Conservation (phyloP, 2,888 invertebrate species). For the Leucoma salicis region DNA sequence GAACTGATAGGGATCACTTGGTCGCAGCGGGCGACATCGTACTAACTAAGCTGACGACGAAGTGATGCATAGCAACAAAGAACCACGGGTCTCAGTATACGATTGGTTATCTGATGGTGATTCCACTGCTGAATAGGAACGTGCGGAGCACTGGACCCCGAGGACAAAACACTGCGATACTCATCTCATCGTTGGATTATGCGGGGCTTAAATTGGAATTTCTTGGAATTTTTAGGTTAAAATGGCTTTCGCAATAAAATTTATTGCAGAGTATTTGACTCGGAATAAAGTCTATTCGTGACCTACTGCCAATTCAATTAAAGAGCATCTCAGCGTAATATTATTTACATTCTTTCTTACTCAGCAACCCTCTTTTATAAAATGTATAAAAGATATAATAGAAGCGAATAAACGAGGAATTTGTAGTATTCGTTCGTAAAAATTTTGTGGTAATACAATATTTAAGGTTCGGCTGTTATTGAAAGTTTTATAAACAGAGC, state of each 20-base stretch:
- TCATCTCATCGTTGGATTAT: conserved; percentile 67
- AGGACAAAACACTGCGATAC: conserved; percentile 50
- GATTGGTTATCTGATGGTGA: conserved; percentile 26
- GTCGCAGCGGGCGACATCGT: conserved; percentile 22
- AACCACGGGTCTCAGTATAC: conserved; percentile 25
- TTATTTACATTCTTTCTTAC: conserved; percentile 53
- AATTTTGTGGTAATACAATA: conserved; percentile 9
- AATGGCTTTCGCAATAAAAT: conserved; percentile 70
- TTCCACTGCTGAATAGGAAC: conserved; percentile 18
- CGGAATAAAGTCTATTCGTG: conserved; percentile 62
- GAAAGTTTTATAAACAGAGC: not conserved
- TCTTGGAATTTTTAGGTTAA: conserved; percentile 71
- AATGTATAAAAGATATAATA: conserved; percentile 39
- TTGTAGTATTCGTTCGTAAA: conserved; percentile 23
- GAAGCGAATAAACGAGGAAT: conserved; percentile 33
- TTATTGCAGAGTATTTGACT: conserved; percentile 69
- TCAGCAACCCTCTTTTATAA: conserved; percentile 37
- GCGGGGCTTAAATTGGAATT: conserved; percentile 71
- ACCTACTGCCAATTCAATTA: conserved; percentile 65
- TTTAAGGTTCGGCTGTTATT: conserved; percentile 4
- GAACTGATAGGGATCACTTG: conserved; percentile 50
- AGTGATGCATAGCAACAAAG: conserved; percentile 31
- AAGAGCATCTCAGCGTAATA: conserved; percentile 57
- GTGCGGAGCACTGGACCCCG: conserved; percentile 29
- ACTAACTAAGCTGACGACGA: conserved; percentile 29